Conservation (phyloP, 2,113 vertebrate species). For the Chloroceryle aenea region DNA sequence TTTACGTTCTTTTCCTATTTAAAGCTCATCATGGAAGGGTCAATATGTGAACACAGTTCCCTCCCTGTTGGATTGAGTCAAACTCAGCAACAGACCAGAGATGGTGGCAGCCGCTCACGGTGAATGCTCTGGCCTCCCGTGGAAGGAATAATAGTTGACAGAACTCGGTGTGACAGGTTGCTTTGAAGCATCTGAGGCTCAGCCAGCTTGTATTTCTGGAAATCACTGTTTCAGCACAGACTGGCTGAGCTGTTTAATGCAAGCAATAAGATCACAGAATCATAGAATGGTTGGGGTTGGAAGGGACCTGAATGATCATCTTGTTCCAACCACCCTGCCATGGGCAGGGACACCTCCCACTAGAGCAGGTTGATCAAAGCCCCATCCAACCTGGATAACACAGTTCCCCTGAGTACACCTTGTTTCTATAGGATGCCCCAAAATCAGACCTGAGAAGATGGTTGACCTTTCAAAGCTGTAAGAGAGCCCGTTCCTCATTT, state of each 20-base stretch:
- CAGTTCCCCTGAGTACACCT: not conserved
- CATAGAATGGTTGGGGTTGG: no score
- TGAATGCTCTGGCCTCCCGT: rapidly evolving
- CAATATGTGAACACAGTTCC: not conserved
- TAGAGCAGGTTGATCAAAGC: no score
- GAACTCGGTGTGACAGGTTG: not conserved
- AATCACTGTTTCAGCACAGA: not conserved
- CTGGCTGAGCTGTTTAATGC: not conserved
- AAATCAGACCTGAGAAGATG: rapidly evolving
- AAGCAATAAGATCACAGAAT: not conserved
- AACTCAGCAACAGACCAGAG: not conserved
- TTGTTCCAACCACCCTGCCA: no score
- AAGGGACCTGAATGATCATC: no score
- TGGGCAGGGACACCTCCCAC: no score
- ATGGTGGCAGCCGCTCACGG: rapidly evolving
- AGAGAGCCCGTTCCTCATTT: not conserved
- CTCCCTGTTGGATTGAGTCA: not conserved
- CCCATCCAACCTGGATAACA: no score
- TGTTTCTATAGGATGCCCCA: not conserved
- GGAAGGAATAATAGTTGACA: not conserved
- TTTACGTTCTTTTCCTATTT: not conserved
- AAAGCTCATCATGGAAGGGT: not conserved
- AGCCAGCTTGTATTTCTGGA: not conserved
- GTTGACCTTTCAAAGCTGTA: not conserved
- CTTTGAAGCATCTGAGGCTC: not conserved